Conservation (phyloP, 2,113 vertebrate genomes). For the Addax nasomaculatus region DNA sequence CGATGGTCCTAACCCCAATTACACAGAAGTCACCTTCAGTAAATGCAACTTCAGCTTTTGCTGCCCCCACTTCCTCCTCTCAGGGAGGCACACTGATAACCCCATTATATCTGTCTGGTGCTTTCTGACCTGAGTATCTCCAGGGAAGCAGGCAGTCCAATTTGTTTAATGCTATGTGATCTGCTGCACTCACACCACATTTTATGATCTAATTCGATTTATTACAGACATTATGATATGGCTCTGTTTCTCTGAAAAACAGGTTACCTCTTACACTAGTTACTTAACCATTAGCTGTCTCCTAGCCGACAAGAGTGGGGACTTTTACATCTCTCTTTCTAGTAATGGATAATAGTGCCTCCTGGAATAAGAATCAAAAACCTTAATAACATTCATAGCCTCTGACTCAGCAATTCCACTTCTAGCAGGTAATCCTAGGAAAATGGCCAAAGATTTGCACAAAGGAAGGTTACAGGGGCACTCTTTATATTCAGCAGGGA, state of each 20-base stretch:
- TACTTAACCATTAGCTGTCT: not conserved
- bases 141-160: conserved; percentile 11
- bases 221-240: conserved; percentile 10
- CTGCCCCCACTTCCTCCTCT: not conserved
- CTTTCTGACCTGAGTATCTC: not conserved
- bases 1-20: not conserved
- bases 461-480: not conserved
- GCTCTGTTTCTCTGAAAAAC: conserved; percentile 41
- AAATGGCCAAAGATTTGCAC: not conserved
- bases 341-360: not conserved
- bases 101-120: not conserved
- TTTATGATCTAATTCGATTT: conserved; percentile 47
- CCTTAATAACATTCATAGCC: not conserved
- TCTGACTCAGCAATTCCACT: not conserved
- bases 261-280: not conserved
- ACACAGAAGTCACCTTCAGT: not conserved
- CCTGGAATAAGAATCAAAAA: conserved; percentile 6
- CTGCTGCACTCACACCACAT: not conserved
- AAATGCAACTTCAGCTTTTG: not conserved
- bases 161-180: conserved; percentile 39
- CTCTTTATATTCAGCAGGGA: not conserved
- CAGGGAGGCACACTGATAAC: not conserved
- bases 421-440: not conserved
- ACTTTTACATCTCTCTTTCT: not conserved
- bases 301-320: not conserved